Evolutionary conservation across 2,797 vertebrate genomes (phyloP).

Genomic region (Microctenopoma steveboyesi): DNA sequence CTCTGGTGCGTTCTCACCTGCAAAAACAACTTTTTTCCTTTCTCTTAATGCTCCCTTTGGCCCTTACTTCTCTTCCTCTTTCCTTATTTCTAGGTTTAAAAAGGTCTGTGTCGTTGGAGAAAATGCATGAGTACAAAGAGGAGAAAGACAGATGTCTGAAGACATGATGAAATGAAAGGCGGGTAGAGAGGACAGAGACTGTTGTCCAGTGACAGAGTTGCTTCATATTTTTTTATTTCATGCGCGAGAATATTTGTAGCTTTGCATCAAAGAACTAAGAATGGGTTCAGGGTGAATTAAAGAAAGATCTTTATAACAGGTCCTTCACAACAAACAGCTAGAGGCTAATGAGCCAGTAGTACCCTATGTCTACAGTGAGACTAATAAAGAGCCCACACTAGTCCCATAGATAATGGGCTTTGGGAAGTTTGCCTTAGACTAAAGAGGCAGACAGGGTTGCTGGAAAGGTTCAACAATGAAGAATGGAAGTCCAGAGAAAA

Average conservation of each 20-base stretch:
- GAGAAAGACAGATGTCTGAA: slow-evolving; percentile 46
- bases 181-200: slow-evolving; percentile 23
- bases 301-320: background rate
- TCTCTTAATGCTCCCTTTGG: slow-evolving; percentile 12
- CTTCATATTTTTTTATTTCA: slow-evolving; percentile 30
- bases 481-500: slow-evolving; percentile 49
- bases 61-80: slow-evolving; percentile 1
- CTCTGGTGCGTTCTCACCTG: slow-evolving; percentile 25
- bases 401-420: background rate
- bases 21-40: slow-evolving; percentile 1
- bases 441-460: background rate
- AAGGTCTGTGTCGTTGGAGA: slow-evolving; percentile 45
- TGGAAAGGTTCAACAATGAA: background rate
- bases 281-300: background rate
- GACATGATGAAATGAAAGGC: slow-evolving; percentile 45
- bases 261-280: background rate
- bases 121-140: slow-evolving; percentile 36
- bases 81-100: slow-evolving; percentile 46
- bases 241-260: background rate
- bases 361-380: background rate
- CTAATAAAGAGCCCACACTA: slow-evolving; percentile 5
- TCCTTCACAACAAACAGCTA: slow-evolving; percentile 18
- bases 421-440: background rate
- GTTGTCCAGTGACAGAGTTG: slow-evolving; percentile 22
- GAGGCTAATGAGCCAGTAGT: slow-evolving; percentile 17